Conservation (phyloP, 2,888 invertebrate species). For the Agrotis segetum region DNA sequence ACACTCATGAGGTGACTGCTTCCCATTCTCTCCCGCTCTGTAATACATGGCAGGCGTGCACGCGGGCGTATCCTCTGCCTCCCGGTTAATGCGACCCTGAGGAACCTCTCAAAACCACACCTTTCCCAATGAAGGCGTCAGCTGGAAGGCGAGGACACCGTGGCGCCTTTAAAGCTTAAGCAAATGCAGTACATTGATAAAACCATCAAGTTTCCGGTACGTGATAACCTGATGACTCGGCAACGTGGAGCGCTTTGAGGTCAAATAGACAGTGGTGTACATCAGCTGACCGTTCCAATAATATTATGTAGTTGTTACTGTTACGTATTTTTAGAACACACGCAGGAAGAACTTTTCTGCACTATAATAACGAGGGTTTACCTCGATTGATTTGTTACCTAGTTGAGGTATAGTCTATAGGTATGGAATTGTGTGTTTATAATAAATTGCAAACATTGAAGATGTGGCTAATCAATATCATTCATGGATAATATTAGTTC, state of each 20-base stretch:
- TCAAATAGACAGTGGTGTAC: slow-evolving; percentile 40
- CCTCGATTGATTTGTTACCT: neutral
- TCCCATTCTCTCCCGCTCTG: no score
- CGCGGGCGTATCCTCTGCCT: no score
- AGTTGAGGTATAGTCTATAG: slow-evolving; percentile 22
- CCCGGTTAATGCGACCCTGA: no score
- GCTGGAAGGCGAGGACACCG: no score
- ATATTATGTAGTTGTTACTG: slow-evolving; percentile 5
- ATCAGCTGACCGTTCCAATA: slow-evolving; percentile 44
- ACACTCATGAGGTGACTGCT: no score
- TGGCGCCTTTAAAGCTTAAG: neutral
- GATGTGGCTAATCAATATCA: slow-evolving; percentile 4
- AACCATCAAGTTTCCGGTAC: slow-evolving; percentile 14
- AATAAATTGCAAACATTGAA: slow-evolving; percentile 12
- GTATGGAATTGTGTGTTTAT: neutral
- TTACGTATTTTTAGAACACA: neutral
- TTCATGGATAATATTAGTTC: slow-evolving; percentile 21
- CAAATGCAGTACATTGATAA: neutral
- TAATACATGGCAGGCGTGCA: no score
- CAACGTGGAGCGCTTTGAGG: slow-evolving; percentile 37
- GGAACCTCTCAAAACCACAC: no score
- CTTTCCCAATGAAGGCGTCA: no score
- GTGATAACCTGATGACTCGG: slow-evolving; percentile 54
- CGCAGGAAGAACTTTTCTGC: neutral
- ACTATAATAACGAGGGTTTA: neutral